Conservation (phyloP, 2,113 vertebrate genomes). For the Macrotus californicus region DNA sequence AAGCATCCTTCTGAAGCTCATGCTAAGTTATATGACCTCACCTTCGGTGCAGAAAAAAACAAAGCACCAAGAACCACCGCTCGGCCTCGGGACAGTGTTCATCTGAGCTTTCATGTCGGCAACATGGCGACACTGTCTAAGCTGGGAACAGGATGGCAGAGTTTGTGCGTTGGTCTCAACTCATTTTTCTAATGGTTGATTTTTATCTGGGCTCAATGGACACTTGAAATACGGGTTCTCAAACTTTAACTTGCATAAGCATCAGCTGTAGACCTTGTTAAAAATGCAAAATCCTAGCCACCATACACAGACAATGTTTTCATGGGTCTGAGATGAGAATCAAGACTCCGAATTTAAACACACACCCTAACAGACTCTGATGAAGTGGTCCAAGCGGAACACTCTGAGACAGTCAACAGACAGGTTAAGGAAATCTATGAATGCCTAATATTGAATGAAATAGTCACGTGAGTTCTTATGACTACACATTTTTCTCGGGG, state of each 20-base stretch:
- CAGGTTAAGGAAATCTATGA: not conserved
- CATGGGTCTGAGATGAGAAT: not conserved
- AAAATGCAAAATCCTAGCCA: not conserved
- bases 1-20: not conserved
- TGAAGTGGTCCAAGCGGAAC: not conserved
- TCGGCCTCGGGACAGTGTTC: not conserved
- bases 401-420: not conserved
- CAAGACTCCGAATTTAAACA: not conserved
- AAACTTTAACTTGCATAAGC: not conserved
- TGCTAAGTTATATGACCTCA: not conserved
- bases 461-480: not conserved
- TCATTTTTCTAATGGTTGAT: not conserved
- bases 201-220: not conserved
- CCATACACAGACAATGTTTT: not conserved
- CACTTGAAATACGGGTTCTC: not conserved
- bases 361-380: not conserved
- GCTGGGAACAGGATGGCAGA: not conserved
- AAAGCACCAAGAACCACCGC: not conserved
- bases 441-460: not conserved
- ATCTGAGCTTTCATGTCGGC: not conserved
- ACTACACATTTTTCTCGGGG: not conserved
- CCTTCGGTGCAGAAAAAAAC: not conserved
- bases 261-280: not conserved
- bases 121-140: not conserved
- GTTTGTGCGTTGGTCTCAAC: not conserved